phyloP scores from a whole-genome alignment of 2,888 invertebrate genomes.

The Dicyrtoma fusca region DNA sequence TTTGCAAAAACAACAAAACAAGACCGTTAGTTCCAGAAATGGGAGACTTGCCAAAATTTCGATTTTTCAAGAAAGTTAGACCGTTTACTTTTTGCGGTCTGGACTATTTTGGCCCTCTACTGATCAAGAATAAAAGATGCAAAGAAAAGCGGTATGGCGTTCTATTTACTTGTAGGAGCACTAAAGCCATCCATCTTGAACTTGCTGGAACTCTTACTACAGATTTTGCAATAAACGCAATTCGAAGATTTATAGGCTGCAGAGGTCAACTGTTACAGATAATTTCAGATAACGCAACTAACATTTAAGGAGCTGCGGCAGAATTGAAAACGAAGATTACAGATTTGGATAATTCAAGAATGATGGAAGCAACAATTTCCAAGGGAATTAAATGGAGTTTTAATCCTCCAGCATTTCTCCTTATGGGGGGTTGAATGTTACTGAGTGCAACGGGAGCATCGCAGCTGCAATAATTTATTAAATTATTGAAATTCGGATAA shows the following conservation, averaged over 20 bases:
- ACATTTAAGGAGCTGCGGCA: slow-evolving; percentile 59
- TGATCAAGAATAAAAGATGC: slow-evolving; percentile 20
- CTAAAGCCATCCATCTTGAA: slow-evolving; percentile 59
- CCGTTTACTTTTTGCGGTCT: slow-evolving; percentile 54
- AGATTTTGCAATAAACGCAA: slow-evolving; percentile 56
- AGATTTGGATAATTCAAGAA: slow-evolving; percentile 54
- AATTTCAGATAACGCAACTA: slow-evolving; percentile 59
- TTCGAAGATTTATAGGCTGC: slow-evolving; percentile 58
- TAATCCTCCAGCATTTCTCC: neutral
- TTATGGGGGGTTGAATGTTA: too few relatives aligned
- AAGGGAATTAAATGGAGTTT: slow-evolving; percentile 27
- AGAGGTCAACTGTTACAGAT: slow-evolving; percentile 58
- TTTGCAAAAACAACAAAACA: slow-evolving; percentile 27
- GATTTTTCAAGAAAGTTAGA: slow-evolving; percentile 47
- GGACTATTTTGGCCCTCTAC: slow-evolving; percentile 42
- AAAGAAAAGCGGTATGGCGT: slow-evolving; percentile 29
- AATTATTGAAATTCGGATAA: too few relatives aligned
- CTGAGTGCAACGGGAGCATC: too few relatives aligned
- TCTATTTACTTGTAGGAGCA: slow-evolving; percentile 59
- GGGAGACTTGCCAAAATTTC: slow-evolving; percentile 56
- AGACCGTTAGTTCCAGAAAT: slow-evolving; percentile 51
- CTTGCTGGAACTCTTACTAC: slow-evolving; percentile 57
- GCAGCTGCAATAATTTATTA: too few relatives aligned
- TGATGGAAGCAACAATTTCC: neutral
- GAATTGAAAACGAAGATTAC: slow-evolving; percentile 64